These are phyloP conservation scores for Ephydatia muelleri DNA, from an alignment of 37 sponge, comb jelly and placozoan species.

Conservation along the genomic window DNA sequence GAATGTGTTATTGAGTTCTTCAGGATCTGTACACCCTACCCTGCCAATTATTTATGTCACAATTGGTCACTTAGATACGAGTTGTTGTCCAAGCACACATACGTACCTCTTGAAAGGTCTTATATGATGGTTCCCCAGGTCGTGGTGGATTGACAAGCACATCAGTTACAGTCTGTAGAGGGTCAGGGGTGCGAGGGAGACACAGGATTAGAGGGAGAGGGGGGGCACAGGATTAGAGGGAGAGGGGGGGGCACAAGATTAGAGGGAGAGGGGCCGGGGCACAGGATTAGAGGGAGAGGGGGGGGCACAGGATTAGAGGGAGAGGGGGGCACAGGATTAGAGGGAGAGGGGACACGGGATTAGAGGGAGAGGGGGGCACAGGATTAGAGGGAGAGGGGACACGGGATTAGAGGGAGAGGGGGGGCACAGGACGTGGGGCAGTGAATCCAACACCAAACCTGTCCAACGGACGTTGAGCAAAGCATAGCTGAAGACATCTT, in stretches of 20 bases:
- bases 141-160: slow-evolving; percentile 70
- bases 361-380: neutral
- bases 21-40: too few relatives aligned
- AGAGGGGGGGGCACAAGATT: neutral
- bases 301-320: neutral
- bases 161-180: slow-evolving; percentile 62
- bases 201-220: neutral
- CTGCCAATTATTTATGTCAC: too few relatives aligned
- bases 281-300: too few relatives aligned
- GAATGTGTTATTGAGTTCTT: too few relatives aligned
- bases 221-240: neutral
- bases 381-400: too few relatives aligned
- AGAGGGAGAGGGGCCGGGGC: neutral
- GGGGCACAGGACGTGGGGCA: too few relatives aligned
- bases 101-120: slow-evolving; percentile 32
- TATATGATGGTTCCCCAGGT: slow-evolving; percentile 67
- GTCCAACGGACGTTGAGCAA: slow-evolving; percentile 86
- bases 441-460: slow-evolving; percentile 70
- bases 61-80: too few relatives aligned
- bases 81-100: too few relatives aligned
- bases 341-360: neutral
- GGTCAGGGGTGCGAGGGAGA: too few relatives aligned
- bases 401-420: neutral
- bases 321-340: neutral
- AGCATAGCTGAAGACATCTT: slow-evolving; percentile 75